Evolutionary conservation across 2,797 vertebrate genomes (phyloP).

Genomic region (Nyctibius grandis): DNA sequence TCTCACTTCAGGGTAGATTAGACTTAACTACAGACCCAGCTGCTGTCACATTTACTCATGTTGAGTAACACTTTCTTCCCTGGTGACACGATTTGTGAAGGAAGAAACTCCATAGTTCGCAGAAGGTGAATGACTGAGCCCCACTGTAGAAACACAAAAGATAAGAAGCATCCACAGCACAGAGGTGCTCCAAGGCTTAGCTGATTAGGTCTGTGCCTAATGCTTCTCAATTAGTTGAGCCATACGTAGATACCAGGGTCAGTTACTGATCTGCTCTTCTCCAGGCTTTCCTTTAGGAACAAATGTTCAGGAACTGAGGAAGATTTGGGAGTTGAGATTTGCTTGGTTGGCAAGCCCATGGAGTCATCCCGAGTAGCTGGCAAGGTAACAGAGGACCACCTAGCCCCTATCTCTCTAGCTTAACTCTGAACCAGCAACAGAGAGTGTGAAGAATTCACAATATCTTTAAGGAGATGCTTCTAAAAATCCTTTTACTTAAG

Average conservation of each 20-base stretch:
- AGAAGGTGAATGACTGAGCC: neutral
- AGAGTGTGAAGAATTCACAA: neutral
- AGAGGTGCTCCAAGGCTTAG: neutral
- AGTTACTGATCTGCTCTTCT: neutral
- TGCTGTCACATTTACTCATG: neutral
- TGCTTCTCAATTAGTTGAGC: neutral
- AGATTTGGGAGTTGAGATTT: neutral
- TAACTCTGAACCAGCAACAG: neutral
- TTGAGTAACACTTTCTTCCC: conserved; percentile 20
- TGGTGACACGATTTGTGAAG: neutral
- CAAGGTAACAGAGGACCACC: neutral
- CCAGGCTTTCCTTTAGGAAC: neutral
- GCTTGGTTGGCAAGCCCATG: neutral
- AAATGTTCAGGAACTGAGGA: neutral
- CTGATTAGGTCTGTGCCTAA: neutral
- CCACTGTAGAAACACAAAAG: neutral
- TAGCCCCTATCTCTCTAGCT: neutral
- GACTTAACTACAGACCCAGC: conserved; percentile 2
- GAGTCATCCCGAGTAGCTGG: neutral
- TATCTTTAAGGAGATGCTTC: neutral
- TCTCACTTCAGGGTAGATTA: conserved; percentile 26
- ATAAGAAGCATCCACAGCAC: neutral
- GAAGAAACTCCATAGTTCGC: neutral
- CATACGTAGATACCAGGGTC: neutral
- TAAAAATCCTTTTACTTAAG: neutral